Evolutionary conservation across 1,140 invertebrate genomes (phyloP), one percentile per base, ranked within the genome.

Genomic region (Cydia strobilella): DNA sequence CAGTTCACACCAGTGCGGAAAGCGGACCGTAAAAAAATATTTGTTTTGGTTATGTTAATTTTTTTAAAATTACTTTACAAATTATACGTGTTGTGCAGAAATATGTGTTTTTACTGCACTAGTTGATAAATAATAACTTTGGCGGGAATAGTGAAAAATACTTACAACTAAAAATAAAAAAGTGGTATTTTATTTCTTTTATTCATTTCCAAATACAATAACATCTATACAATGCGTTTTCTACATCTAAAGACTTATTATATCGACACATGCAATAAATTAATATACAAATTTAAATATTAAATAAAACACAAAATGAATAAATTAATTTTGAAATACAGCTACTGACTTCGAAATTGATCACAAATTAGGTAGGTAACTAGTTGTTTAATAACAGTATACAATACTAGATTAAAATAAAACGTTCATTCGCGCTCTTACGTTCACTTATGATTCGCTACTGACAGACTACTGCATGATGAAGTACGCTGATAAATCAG

Each of bases 191-290:
- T 80, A 86, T 80, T 86, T 82, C 75, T 86, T 92, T 90, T 90
- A 92, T 91, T 92, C 80, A 87, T 89, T 89, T 88, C 82, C 88
- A 92, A 90, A 85, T 91, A 92, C 90, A 91, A 90, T 92, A 92
- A 92, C 90, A 91, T 91, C 89, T 91, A 92, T 92, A 90, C 89
- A 92, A 88, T 90, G 86, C 79, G 86, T 86, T 72, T 76, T 82
- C 89, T 92, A 92, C 90, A 82, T 77, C 88, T 92, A 91, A 88
- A 90, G 83, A 84, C 86, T 84, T 86, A 71, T 82, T 83, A 87
- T 84, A 86, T 83, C 85, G 83, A 89, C 85, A 88, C 87, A 90
- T 92, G 86, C 85, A 87, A 78, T 86, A 80, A 86, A 85, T 84
- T 81, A 80, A 86, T 82, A 78, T 74, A 75, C 77, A 76, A 78